phyloP scores from a whole-genome alignment of 1,140 invertebrate genomes.

The Drosophila novamexicana region DNA sequence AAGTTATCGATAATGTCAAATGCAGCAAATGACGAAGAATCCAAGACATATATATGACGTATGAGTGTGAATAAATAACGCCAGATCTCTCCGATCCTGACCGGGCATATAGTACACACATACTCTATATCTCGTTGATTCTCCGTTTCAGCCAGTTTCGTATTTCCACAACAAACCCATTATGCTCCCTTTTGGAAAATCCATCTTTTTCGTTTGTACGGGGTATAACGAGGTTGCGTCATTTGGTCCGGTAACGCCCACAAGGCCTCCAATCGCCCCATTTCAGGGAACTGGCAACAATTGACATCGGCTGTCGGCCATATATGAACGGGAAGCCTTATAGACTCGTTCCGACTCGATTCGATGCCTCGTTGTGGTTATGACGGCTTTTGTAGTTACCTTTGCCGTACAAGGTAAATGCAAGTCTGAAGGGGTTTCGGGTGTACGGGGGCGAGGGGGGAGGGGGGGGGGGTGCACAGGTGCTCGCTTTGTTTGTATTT shows the following conservation, averaged over 20 bases:
- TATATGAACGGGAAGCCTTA: slow-evolving; percentile 68
- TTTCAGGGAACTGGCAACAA: slow-evolving; percentile 34
- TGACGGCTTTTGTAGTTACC: slow-evolving; percentile 30
- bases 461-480: background rate
- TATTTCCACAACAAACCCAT: too few relatives aligned
- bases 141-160: too few relatives aligned
- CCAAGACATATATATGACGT: too few relatives aligned
- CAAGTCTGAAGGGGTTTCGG: slow-evolving; percentile 10
- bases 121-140: too few relatives aligned
- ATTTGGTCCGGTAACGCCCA: slow-evolving; percentile 52
- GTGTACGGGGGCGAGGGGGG: background rate
- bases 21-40: too few relatives aligned
- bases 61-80: too few relatives aligned
- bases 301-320: slow-evolving; percentile 37
- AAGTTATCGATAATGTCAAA: too few relatives aligned
- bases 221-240: slow-evolving; percentile 48
- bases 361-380: slow-evolving; percentile 29
- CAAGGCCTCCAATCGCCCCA: slow-evolving; percentile 17
- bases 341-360: slow-evolving; percentile 16
- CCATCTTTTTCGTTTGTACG: too few relatives aligned
- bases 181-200: background rate
- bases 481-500: slow-evolving; percentile 17
- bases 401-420: slow-evolving; percentile 54
- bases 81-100: too few relatives aligned
- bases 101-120: too few relatives aligned